A percentile compares a stretch with the other conserved stretches of the same genome.
These are phyloP conservation scores for Tylochromis polylepis DNA, from an alignment of 2,113 vertebrate genomes.

Conservation along the genomic window DNA sequence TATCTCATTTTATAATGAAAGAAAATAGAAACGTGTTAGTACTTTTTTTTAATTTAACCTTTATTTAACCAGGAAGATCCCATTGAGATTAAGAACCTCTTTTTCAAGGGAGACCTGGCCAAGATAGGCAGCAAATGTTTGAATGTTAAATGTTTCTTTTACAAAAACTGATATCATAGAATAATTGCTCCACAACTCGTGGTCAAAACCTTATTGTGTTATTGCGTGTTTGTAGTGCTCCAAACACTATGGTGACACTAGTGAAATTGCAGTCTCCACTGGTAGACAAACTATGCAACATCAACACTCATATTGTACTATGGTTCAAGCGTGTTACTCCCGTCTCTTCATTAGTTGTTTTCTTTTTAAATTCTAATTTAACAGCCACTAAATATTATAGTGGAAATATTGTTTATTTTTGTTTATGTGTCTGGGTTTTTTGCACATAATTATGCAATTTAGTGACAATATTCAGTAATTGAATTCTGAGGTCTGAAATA, in stretches of 20 bases:
- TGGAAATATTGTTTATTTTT: background rate
- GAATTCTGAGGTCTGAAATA: background rate
- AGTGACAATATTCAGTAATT: background rate
- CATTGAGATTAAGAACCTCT: too few relatives aligned
- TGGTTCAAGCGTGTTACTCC: fast-evolving
- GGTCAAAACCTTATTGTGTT: background rate
- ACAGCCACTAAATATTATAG: too few relatives aligned
- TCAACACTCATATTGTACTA: background rate
- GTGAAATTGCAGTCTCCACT: background rate
- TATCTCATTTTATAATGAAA: background rate
- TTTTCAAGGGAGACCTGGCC: too few relatives aligned
- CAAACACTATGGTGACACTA: too few relatives aligned
- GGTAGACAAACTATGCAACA: background rate
- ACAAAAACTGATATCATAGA: background rate
- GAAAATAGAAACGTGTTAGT: background rate
- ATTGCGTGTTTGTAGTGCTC: background rate
- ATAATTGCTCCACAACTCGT: background rate
- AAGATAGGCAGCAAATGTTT: too few relatives aligned
- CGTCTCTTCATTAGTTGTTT: background rate
- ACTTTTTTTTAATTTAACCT: too few relatives aligned
- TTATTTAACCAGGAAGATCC: too few relatives aligned
- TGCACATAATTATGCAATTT: background rate
- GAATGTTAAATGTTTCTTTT: background rate
- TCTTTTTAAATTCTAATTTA: fast-evolving
- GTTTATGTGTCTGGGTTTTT: background rate